Percentiles rank a stretch among this genome's conserved stretches.
Evolutionary conservation across 1,140 invertebrate species (phyloP).

Genomic region (Berghia stephanieae): DNA sequence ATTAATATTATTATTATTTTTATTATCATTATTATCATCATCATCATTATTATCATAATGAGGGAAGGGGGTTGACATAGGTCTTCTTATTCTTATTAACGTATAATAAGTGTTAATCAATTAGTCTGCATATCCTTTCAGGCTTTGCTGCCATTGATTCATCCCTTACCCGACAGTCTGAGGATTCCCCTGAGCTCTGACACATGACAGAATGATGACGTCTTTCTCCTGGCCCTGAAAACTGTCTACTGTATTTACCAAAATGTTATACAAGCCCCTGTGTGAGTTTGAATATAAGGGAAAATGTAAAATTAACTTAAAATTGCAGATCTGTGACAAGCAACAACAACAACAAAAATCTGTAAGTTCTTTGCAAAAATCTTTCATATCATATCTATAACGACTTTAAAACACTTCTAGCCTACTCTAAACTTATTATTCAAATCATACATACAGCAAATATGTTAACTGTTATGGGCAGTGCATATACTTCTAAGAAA

Average conservation of each 20-base stretch:
- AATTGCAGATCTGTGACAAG: too few species aligned
- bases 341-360: too few species aligned
- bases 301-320: too few species aligned
- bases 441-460: too few species aligned
- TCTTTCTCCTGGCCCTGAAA: slow-evolving; percentile 65
- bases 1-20: background rate
- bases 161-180: slow-evolving; percentile 55
- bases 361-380: too few species aligned
- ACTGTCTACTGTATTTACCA: slow-evolving; percentile 63
- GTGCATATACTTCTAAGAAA: too few species aligned
- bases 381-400: too few species aligned
- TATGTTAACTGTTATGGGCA: too few species aligned
- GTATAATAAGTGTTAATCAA: background rate
- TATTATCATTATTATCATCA: background rate
- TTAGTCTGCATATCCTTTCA: background rate
- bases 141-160: background rate
- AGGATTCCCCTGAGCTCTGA: slow-evolving; percentile 50
- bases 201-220: slow-evolving; percentile 63
- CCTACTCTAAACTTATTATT: too few species aligned
- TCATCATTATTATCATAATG: background rate
- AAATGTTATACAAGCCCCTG: slow-evolving; percentile 46
- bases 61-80: background rate
- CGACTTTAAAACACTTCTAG: too few species aligned
- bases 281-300: too few species aligned
- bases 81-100: background rate